Base-by-base conservation (phyloP, 2,888 invertebrate genomes). In the Plebejus anna region DNA sequence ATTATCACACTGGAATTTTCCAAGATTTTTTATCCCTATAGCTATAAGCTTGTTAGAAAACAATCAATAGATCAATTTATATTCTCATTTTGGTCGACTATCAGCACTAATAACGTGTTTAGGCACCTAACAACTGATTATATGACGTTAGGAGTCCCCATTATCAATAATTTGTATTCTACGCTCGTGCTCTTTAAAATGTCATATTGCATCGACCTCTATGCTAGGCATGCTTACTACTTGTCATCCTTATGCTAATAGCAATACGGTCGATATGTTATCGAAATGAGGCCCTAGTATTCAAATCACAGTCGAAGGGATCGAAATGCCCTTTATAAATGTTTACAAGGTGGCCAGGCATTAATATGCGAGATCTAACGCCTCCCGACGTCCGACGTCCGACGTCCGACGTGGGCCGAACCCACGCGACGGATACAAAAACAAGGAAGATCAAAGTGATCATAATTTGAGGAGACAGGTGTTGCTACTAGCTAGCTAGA, bases 291-390 rank as follows among this genome's bases (percentile, higher is more conserved):
- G 82, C 75, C 79, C 83, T 82, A 81, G 82, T 88, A 90, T 90
- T 89, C 90, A 77, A 82, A 79, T 86, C 91, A 87, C 88, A 86
- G 78, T 66, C 47, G 38, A 78, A 78, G 79, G 78, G 76, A 81
- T 80, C 77, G 77, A 80, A 82, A 82, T 84, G 83, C 84, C 83
- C 85, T 84, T 84, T 82, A 75, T 78, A 78, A 76, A 79, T 77
- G 77, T 75, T 55, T 57, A 72, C 61, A 70, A 76, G 79, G 80
- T 81, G 81, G 79, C 79, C 79, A 57, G 79, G 80, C 80, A 82
- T 83, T 82, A 82, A 79, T 82, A 83, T 83, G 82, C 83, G 78
- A 77, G 78, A 16, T 75, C 59, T 77, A 42, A 71, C 75, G 78
- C 78, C 32, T 5, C 13, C 47, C 73, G 51, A 22, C 22, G 22